Evolutionary conservation across 1,140 invertebrate species (phyloP).

Genomic region (Carcinoscorpius rotundicauda): DNA sequence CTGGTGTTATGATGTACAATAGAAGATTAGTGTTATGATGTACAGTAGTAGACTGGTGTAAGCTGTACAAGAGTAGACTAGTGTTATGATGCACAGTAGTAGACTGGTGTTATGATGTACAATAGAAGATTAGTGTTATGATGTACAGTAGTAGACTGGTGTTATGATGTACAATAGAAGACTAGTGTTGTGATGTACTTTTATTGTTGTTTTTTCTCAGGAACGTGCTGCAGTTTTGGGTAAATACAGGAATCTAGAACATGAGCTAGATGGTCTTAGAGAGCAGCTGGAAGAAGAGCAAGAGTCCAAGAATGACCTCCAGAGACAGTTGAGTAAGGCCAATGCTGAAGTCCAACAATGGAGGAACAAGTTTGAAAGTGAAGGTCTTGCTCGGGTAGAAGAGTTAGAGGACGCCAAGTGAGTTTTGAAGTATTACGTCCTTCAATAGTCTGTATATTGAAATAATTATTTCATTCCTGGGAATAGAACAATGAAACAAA

Average conservation of each 20-base stretch:
- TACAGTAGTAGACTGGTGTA: no score
- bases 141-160: no score
- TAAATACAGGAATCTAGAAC: conserved; percentile 94
- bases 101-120: neutral
- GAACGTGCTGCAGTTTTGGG: conserved; percentile 84
- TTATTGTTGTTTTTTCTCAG: conserved; percentile 18
- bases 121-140: no score
- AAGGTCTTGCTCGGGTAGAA: conserved; percentile 89
- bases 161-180: no score
- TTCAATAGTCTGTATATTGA: no score
- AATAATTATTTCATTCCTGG: no score
- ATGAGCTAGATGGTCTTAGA: conserved; percentile 92
- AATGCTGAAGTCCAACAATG: conserved; percentile 91
- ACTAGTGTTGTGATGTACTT: neutral
- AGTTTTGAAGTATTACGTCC: conserved; percentile 16
- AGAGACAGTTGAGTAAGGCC: conserved; percentile 93
- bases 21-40: no score
- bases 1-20: no score
- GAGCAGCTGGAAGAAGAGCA: conserved; percentile 94
- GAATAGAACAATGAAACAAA: no score
- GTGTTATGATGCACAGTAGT: neutral
- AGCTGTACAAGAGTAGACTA: no score
- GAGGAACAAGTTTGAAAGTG: conserved; percentile 94
- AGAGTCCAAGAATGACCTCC: conserved; percentile 75
- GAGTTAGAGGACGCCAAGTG: conserved; percentile 95